phyloP scores from a whole-genome alignment of 1,140 invertebrate genomes.

The Drepana arcuata region DNA sequence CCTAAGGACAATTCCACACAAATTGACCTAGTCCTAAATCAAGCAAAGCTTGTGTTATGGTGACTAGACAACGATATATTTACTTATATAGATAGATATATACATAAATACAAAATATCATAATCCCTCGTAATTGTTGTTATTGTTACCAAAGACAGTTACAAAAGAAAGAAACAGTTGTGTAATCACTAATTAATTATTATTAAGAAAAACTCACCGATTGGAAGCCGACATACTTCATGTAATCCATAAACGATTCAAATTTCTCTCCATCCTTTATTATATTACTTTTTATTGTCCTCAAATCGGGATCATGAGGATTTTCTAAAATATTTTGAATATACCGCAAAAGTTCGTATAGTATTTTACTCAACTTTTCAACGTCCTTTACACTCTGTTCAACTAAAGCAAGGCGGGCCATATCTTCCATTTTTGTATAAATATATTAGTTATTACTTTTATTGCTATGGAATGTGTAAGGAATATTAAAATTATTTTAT shows the following conservation, averaged over 20 bases:
- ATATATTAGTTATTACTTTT: conserved; percentile 7
- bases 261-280: conserved; percentile 24
- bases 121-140: no score
- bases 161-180: no score
- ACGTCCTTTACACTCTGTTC: conserved; percentile 35
- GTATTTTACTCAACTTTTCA: conserved; percentile 36
- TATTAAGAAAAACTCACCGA: no score
- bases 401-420: conserved; percentile 45
- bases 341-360: conserved; percentile 33
- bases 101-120: no score
- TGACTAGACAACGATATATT: no score
- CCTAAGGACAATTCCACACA: no score
- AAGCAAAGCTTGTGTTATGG: no score
- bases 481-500: conserved; percentile 10
- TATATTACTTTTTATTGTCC: conserved; percentile 28
- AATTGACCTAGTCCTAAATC: no score
- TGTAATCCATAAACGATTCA: conserved; percentile 36
- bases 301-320: conserved; percentile 36
- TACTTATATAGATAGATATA: no score
- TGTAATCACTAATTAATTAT: no score
- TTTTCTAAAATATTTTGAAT: conserved; percentile 49
- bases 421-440: conserved; percentile 47
- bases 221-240: conserved; percentile 51
- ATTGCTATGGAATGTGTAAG: conserved; percentile 12
- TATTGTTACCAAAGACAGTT: no score